phyloP scores from a whole-genome alignment of 2,113 vertebrate species.

The Mionectes macconnelli region DNA sequence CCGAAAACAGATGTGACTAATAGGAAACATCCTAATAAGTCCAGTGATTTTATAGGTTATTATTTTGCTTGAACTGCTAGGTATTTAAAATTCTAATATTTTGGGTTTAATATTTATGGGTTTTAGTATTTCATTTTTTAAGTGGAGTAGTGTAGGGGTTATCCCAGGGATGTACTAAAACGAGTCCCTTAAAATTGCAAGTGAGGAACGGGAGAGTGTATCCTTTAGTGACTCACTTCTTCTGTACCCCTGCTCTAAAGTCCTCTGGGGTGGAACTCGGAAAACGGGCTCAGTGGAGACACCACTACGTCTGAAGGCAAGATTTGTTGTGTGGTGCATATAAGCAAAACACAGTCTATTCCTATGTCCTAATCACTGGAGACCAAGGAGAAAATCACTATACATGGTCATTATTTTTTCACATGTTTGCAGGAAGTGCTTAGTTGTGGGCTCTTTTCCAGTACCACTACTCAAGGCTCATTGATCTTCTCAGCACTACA shows the following conservation, averaged over 20 bases:
- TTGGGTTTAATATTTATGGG: background rate
- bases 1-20: background rate
- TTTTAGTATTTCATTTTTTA: background rate
- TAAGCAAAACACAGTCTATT: background rate
- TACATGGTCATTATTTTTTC: background rate
- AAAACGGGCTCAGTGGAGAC: background rate
- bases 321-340: background rate
- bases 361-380: background rate
- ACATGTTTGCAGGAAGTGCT: background rate
- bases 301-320: background rate
- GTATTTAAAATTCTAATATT: background rate
- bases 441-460: background rate
- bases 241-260: background rate
- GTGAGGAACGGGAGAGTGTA: background rate
- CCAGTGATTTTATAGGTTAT: background rate
- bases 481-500: background rate
- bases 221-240: background rate
- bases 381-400: background rate
- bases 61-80: background rate
- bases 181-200: rapidly evolving
- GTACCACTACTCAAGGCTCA: background rate
- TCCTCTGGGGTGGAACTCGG: background rate
- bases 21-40: background rate
- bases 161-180: background rate
- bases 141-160: background rate